These are phyloP conservation scores for Anthonomus grandis DNA, from an alignment of 1,140 invertebrate species.

Conservation along the genomic window DNA sequence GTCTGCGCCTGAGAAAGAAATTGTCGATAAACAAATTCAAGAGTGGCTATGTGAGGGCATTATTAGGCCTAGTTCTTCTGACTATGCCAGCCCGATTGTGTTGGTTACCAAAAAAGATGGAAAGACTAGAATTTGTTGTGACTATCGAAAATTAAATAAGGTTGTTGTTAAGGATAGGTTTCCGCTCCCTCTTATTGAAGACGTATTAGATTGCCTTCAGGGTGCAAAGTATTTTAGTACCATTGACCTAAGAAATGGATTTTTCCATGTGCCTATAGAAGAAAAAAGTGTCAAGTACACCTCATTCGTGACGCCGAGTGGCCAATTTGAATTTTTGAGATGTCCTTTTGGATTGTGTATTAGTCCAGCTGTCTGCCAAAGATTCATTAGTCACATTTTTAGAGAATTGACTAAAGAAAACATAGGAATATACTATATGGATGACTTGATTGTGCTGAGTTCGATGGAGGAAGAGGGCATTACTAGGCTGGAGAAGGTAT, in stretches of 20 bases:
- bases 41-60: conserved; percentile 29
- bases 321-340: conserved; percentile 49
- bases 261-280: conserved; percentile 40
- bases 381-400: conserved; percentile 37
- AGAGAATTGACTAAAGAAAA: conserved; percentile 28
- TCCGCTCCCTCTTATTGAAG: conserved; percentile 38
- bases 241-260: conserved; percentile 44
- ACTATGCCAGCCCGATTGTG: conserved; percentile 45
- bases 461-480: background rate
- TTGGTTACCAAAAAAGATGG: conserved; percentile 14
- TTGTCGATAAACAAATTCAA: conserved; percentile 31
- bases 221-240: conserved; percentile 30
- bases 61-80: conserved; percentile 40
- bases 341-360: conserved; percentile 43
- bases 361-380: conserved; percentile 22
- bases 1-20: conserved; percentile 28
- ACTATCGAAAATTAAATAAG: conserved; percentile 52
- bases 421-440: conserved; percentile 31
- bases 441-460: conserved; percentile 34
- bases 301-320: conserved; percentile 32
- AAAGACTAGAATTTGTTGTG: conserved; percentile 50
- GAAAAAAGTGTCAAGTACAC: conserved; percentile 36
- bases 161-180: conserved; percentile 39
- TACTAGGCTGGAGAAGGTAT: conserved; percentile 34
- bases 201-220: conserved; percentile 31